These are phyloP conservation scores for Ammodytes dubius DNA, from an alignment of 2,113 vertebrate species.

Conservation along the genomic window DNA sequence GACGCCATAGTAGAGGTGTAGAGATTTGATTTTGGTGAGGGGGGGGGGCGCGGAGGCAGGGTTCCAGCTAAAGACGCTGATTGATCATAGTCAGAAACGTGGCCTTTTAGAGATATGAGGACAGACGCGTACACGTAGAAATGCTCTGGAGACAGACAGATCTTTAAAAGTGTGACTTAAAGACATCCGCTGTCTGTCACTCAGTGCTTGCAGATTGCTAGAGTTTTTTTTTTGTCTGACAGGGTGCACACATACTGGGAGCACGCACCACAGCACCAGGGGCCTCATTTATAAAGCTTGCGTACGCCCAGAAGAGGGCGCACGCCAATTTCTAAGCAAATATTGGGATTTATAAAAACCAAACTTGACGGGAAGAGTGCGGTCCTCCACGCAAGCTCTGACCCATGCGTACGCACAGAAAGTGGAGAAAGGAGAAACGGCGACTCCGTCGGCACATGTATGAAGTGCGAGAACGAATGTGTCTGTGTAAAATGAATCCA, in stretches of 20 bases:
- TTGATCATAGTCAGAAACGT: slow-evolving; percentile 71
- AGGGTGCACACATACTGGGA: slow-evolving; percentile 26
- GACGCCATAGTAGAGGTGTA: slow-evolving; percentile 35
- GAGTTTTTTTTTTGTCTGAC: slow-evolving; percentile 3
- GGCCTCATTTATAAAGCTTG: too few relatives aligned
- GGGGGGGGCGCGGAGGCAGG: background rate
- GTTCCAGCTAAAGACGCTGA: slow-evolving; percentile 47
- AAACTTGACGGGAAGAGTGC: too few relatives aligned
- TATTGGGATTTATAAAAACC: too few relatives aligned
- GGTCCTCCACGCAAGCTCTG: too few relatives aligned
- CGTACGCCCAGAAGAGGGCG: too few relatives aligned
- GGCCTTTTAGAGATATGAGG: slow-evolving; percentile 64
- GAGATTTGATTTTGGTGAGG: slow-evolving; percentile 40
- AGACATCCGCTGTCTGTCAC: slow-evolving; percentile 75
- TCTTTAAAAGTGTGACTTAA: slow-evolving; percentile 63
- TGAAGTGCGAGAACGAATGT: too few relatives aligned
- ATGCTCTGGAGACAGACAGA: slow-evolving; percentile 52
- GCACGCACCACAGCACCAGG: slow-evolving; percentile 16
- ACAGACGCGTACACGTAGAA: slow-evolving; percentile 43
- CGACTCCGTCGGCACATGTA: too few relatives aligned
- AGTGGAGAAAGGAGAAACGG: too few relatives aligned
- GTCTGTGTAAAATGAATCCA: too few relatives aligned
- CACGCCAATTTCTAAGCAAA: too few relatives aligned
- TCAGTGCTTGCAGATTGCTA: slow-evolving; percentile 44
- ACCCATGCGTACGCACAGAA: too few relatives aligned